Conservation (phyloP, 2,113 vertebrate species). For the Crotalus helleri region DNA sequence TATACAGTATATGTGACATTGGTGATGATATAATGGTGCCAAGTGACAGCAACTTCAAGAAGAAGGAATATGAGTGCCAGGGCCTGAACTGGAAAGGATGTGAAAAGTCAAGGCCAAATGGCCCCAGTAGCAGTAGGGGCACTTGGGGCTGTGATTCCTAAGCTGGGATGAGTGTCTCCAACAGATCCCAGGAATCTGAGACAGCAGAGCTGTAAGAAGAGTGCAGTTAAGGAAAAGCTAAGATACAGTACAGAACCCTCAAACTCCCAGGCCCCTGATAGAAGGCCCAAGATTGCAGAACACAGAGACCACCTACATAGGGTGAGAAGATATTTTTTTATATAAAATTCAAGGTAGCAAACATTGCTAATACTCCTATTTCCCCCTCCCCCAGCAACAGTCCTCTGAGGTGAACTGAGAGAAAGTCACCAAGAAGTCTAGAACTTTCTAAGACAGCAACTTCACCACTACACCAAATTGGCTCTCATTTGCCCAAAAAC, state of each 20-base stretch:
- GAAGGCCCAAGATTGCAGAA: no score
- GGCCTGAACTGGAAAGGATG: background rate
- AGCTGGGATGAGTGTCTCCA: background rate
- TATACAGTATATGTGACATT: background rate
- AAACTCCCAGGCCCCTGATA: no score
- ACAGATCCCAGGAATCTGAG: background rate
- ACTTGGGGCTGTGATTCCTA: background rate
- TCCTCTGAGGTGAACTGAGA: background rate
- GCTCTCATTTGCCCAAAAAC: background rate
- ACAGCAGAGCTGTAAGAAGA: background rate
- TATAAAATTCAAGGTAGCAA: background rate
- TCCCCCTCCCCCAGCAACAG: background rate
- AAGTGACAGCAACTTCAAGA: background rate
- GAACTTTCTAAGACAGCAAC: background rate
- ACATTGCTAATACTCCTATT: background rate
- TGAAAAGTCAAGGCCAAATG: background rate
- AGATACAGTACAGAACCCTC: no score
- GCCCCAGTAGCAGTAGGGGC: background rate
- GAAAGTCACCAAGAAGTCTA: background rate
- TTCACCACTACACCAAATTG: background rate
- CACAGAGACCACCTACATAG: no score
- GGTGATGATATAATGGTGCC: background rate
- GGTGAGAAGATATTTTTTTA: no score
- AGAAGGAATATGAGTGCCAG: background rate
- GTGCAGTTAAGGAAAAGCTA: background rate